Evolutionary conservation across 2,888 invertebrate species (phyloP), one percentile per base, ranked within the genome.

Genomic region (Eilema sororculum): DNA sequence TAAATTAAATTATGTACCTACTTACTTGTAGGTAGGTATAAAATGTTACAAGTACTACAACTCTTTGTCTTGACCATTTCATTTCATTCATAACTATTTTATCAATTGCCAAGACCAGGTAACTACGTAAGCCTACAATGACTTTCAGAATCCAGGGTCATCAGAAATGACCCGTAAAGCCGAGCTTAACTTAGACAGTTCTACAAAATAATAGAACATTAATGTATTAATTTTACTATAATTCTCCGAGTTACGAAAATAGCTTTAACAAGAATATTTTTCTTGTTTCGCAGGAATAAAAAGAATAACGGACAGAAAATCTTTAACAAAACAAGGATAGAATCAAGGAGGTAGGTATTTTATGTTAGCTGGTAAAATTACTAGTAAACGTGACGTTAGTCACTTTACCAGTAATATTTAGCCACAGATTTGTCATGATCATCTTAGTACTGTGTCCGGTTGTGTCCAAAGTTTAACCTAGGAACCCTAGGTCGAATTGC

Each of bases 71-170:
- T 52, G 20, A n/a, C n/a, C n/a, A n/a, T 52, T 52, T 0, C n/a
- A 52, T n/a, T n/a, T 52, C 52, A n/a, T 52, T 4, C 9, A 52
- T 52, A 0, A n/a, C 52, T n/a, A 52, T 52, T 52, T n/a, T 52
- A 52, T 2, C 20, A n/a, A 52, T 46, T 20, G 52, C 52, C n/a
- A 52, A n/a, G 20, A 52, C 2, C n/a, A n/a, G n/a, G 52, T 52
- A 52, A 16, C 46, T 46, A 20, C 8, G 8, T n/a, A n/a, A 52
- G 52, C 52, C n/a, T 52, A 52, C n/a, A 28, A 52, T 52, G n/a
- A 52, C 52, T 52, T 52, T 52, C 52, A 46, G 46, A 46, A 46
- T 46, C 46, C 46, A 52, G 52, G 52, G n/a, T 52, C 52, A 52
- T n/a, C n/a, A 8, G n/a, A 0, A 52, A 52, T n/a, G n/a, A 52